A percentile compares a stretch with the other conserved stretches of the same genome.
phyloP scores from a whole-genome alignment of 2,797 vertebrate genomes.

The Gadopsis bispinosus region DNA sequence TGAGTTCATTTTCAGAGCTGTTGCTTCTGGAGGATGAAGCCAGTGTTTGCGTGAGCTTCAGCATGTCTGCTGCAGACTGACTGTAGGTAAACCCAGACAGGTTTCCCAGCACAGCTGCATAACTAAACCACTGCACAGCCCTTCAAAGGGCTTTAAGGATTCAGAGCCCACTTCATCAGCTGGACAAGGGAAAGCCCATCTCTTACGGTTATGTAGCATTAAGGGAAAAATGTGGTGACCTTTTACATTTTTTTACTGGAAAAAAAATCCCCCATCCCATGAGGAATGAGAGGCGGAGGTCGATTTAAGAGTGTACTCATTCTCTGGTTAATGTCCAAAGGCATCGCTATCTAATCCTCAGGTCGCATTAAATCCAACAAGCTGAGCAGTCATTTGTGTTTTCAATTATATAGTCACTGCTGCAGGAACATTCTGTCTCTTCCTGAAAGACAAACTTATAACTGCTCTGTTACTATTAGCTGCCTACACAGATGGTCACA shows the following conservation, averaged over 20 bases:
- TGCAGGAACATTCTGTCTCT: slow-evolving; percentile 67
- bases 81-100: slow-evolving; percentile 60
- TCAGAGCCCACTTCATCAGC: slow-evolving; percentile 85
- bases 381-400: slow-evolving; percentile 82
- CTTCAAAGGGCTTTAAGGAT: slow-evolving; percentile 84
- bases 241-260: slow-evolving; percentile 77
- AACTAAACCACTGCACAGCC: slow-evolving; percentile 53
- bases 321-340: slow-evolving; percentile 85
- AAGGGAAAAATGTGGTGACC: slow-evolving; percentile 84
- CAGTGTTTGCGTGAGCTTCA: slow-evolving; percentile 25
- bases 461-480: slow-evolving; percentile 53
- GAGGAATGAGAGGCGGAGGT: slow-evolving; percentile 79
- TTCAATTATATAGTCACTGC: slow-evolving; percentile 80
- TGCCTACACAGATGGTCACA: slow-evolving; percentile 42
- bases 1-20: slow-evolving; percentile 23
- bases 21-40: slow-evolving; percentile 15
- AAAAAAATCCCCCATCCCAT: slow-evolving; percentile 62
- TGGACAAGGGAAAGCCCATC: slow-evolving; percentile 82
- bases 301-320: slow-evolving; percentile 76
- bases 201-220: slow-evolving; percentile 79
- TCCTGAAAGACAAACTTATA: slow-evolving; percentile 43
- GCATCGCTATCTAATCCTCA: slow-evolving; percentile 81
- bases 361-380: slow-evolving; percentile 84
- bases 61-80: slow-evolving; percentile 32
- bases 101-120: slow-evolving; percentile 82